These are phyloP conservation scores for Hoplodrina ambigua DNA, from an alignment of 2,888 invertebrate genomes.

Conservation along the genomic window DNA sequence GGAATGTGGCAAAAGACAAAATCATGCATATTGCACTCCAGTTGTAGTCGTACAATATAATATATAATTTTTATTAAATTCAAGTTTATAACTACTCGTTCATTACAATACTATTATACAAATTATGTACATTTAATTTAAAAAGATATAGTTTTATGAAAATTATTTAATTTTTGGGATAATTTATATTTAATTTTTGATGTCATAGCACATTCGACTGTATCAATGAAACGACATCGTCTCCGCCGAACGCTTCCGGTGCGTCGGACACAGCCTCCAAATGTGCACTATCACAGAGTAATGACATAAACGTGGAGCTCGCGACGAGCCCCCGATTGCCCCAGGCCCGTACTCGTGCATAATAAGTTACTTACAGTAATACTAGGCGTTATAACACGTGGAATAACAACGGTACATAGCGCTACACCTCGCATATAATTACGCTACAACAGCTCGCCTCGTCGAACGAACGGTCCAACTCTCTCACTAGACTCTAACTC, in stretches of 20 bases:
- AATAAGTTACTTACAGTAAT: conserved; percentile 86
- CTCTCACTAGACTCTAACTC: conserved; percentile 73
- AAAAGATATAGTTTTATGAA: conserved; percentile 86
- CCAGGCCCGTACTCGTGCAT: conserved; percentile 89
- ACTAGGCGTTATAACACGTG: conserved; percentile 87
- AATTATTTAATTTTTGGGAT: conserved; percentile 90
- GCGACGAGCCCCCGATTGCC: conserved; percentile 86
- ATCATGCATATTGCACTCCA: conserved; percentile 89
- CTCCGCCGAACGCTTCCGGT: conserved; percentile 66
- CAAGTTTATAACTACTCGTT: conserved; percentile 81
- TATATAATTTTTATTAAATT: conserved; percentile 74
- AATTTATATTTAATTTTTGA: conserved; percentile 88
- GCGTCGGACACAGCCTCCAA: conserved; percentile 77
- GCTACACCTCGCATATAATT: conserved; percentile 82
- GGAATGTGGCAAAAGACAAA: conserved; percentile 88
- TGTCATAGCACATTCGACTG: conserved; percentile 87
- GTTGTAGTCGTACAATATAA: conserved; percentile 75
- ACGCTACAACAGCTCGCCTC: conserved; percentile 77
- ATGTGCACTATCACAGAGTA: conserved; percentile 90
- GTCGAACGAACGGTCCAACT: conserved; percentile 76
- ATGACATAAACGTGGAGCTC: conserved; percentile 88
- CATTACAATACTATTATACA: conserved; percentile 85
- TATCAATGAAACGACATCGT: conserved; percentile 69
- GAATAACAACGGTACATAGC: conserved; percentile 87
- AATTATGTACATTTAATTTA: conserved; percentile 85